A percentile compares a stretch with the other conserved stretches of the same genome.
Conservation (phyloP, 2,797 vertebrate genomes). For the Onychomys arenicola region DNA sequence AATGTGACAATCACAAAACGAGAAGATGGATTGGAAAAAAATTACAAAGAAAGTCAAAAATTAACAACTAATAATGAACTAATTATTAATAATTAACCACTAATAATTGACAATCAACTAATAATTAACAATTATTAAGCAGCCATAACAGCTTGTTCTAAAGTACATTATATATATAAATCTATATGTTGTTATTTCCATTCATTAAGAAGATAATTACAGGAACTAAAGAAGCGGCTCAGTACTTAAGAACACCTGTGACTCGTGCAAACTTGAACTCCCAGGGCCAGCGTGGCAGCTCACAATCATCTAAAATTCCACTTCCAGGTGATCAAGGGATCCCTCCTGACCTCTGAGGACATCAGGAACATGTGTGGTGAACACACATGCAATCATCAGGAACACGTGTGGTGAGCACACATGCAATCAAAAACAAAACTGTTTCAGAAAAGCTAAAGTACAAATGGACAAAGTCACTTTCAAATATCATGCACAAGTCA, state of each 20-base stretch:
- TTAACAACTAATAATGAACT: not conserved
- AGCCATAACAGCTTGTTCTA: not conserved
- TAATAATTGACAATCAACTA: not conserved
- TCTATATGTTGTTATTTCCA: not conserved
- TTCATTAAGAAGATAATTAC: not conserved
- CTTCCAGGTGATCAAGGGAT: not conserved
- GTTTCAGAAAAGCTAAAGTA: not conserved
- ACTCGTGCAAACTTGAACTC: not conserved
- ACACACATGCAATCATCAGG: too few relatives aligned
- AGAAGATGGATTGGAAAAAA: not conserved
- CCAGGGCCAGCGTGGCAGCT: not conserved
- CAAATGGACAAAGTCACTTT: not conserved
- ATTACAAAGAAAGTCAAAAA: not conserved
- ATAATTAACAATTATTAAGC: not conserved
- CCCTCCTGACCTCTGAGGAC: not conserved
- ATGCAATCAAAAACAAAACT: not conserved
- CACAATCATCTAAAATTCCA: not conserved
- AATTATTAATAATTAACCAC: not conserved
- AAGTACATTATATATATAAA: not conserved
- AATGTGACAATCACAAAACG: not conserved
- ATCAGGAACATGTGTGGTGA: not conserved
- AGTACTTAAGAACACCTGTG: not conserved
- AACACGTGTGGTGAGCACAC: not conserved
- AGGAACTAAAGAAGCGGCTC: not conserved
- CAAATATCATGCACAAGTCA: not conserved